Base-by-base conservation (phyloP, 2,797 vertebrate species). In the Anas bahamensis region DNA sequence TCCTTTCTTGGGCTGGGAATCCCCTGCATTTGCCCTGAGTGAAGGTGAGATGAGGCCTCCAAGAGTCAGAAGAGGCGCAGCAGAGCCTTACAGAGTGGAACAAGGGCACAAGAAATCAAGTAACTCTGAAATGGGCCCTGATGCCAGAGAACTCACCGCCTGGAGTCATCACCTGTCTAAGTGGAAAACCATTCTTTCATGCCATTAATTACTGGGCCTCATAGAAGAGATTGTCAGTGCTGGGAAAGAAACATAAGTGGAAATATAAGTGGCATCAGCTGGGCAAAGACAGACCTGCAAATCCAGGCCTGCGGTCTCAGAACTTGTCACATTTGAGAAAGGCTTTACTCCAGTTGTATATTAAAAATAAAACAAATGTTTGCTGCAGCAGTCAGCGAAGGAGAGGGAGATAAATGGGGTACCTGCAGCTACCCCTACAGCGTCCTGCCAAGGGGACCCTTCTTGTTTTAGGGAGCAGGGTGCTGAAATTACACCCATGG, bases 1-100 rank as follows among this genome's bases (percentile, higher is more conserved):
- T 1, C 9, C 10, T 22, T 33, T 39, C 18, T 0, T 17, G 0
- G 0, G 46, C 11, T 52, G 65, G 7, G 5, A 68, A 64, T 77
- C 24, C 10, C 26, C 37, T 2, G 1, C 26, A 24, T 66, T 44
- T 65, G 55, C 22, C 7, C 39, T 33, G 50, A 16, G 29, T 5
- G 42, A 55, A 60, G 21, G 12, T 52, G n/a, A 5, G 9, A 22
- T 63, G 69, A 88, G 14, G 18, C 26, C 42, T 35, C 39, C 1
- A 73, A 50, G 3, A 55, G 10, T 23, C 26, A 31, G 7, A 18
- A 55, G 24, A 57, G 55, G 66, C 22, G 41, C 8, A 6, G 53
- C 28, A 81, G 68, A 50, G 81, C 50, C 8, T 4, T 31, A 22
- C 14, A 41, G 55, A 11, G 0, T 17, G 17, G 15, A 72, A 18